Percentiles rank a stretch among this genome's conserved stretches.
phyloP scores from a whole-genome alignment of 2,113 vertebrate species.

The Scomber scombrus region DNA sequence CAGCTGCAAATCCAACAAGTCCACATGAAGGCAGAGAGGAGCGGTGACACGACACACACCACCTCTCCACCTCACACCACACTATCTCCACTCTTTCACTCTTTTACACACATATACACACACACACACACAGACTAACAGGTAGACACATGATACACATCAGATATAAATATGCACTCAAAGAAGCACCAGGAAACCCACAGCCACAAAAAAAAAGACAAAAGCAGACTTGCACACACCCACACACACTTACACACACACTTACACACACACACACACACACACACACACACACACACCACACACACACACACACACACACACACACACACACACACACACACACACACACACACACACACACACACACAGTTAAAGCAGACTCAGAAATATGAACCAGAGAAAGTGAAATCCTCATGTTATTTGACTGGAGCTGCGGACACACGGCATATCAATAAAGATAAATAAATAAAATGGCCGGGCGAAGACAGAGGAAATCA shows the following conservation, averaged over 20 bases:
- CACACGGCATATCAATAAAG: slow-evolving; percentile 49
- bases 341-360: background rate
- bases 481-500: slow-evolving; percentile 53
- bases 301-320: too few relatives aligned
- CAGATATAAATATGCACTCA: background rate
- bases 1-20: slow-evolving; percentile 81
- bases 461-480: slow-evolving; percentile 60
- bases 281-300: background rate
- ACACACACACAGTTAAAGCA: background rate
- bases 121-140: background rate
- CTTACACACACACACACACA: background rate
- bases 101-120: slow-evolving; percentile 11
- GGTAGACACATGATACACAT: slow-evolving; percentile 23
- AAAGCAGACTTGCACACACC: background rate
- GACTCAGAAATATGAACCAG: slow-evolving; percentile 12
- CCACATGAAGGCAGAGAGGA: slow-evolving; percentile 70
- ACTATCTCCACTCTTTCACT: slow-evolving; percentile 49
- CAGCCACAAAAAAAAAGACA: background rate
- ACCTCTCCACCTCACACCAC: slow-evolving; percentile 61
- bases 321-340: background rate
- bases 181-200: background rate
- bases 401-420: slow-evolving; percentile 28
- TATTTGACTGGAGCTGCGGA: slow-evolving; percentile 21
- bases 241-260: too few relatives aligned
- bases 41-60: slow-evolving; percentile 64